A percentile compares a stretch with the other conserved stretches of the same genome.
These are phyloP conservation scores for Macrocentrus cingulum DNA, from an alignment of 1,140 invertebrate species.

Conservation along the genomic window DNA sequence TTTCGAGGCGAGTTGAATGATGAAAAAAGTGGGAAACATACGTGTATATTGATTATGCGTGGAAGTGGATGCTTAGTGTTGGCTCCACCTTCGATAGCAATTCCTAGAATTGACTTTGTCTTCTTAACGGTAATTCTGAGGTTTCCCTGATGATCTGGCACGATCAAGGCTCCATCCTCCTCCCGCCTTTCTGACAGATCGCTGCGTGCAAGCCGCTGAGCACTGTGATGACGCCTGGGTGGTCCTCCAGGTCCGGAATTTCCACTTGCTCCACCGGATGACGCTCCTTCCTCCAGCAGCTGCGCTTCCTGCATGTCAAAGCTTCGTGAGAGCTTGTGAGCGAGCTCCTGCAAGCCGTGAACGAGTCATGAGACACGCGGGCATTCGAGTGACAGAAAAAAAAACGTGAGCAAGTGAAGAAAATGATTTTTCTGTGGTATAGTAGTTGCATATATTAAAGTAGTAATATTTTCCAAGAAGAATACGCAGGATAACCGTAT, in stretches of 20 bases:
- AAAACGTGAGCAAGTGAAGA: neutral
- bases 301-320: conserved; percentile 85
- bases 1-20: neutral
- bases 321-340: conserved; percentile 79
- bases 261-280: conserved; percentile 48
- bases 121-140: conserved; percentile 85
- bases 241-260: conserved; percentile 61
- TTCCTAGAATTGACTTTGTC: conserved; percentile 89
- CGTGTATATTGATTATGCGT: conserved; percentile 95
- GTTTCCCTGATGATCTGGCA: conserved; percentile 82
- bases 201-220: conserved; percentile 44
- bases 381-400: neutral
- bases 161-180: conserved; percentile 68
- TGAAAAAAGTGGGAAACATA: conserved; percentile 59
- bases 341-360: conserved; percentile 68
- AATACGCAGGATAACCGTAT: too few relatives aligned
- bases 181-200: conserved; percentile 63
- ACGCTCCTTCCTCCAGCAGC: conserved; percentile 67
- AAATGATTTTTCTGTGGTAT: too few relatives aligned
- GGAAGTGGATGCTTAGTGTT: conserved; percentile 93
- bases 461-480: neutral
- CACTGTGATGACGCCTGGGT: conserved; percentile 51
- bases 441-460: too few relatives aligned
- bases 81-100: conserved; percentile 94
- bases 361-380: neutral